These are phyloP conservation scores for Clitarchus hookeri DNA, from an alignment of 2,888 invertebrate species.

Conservation along the genomic window DNA sequence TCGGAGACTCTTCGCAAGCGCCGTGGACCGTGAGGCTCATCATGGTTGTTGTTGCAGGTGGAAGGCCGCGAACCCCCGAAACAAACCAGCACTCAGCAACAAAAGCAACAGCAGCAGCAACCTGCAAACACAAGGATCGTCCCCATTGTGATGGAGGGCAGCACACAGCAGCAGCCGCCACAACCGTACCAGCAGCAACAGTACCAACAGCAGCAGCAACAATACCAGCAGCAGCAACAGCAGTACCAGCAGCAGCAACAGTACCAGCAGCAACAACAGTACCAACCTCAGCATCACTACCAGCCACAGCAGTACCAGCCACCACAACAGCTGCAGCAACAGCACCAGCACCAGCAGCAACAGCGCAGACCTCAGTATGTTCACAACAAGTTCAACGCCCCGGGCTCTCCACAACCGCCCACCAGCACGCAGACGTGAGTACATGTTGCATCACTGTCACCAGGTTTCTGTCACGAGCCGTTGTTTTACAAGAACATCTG, in stretches of 20 bases:
- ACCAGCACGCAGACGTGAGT: not conserved
- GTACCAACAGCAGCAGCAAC: constrained; percentile 47
- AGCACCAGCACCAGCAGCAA: constrained; percentile 49
- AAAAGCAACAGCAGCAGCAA: not conserved
- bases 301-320: not conserved
- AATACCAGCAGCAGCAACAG: constrained; percentile 47
- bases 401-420: constrained; percentile 36
- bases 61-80: constrained; percentile 39
- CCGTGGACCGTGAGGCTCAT: too few species aligned
- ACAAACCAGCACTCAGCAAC: constrained; percentile 42
- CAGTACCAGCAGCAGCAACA: constrained; percentile 42
- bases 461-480: too few species aligned
- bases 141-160: constrained; percentile 63
- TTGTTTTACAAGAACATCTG: too few species aligned
- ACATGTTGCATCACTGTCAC: not conserved
- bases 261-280: constrained; percentile 47
- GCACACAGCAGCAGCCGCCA: constrained; percentile 38
- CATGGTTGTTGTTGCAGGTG: constrained; percentile 31
- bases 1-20: too few species aligned
- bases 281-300: not conserved
- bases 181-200: constrained; percentile 45
- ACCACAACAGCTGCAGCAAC: constrained; percentile 26
- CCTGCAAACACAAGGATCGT: constrained; percentile 58
- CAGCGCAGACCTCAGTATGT: constrained; percentile 44
- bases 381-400: constrained; percentile 45